Base-by-base conservation (phyloP, 1,140 invertebrate genomes). In the Pogonus chalceus region DNA sequence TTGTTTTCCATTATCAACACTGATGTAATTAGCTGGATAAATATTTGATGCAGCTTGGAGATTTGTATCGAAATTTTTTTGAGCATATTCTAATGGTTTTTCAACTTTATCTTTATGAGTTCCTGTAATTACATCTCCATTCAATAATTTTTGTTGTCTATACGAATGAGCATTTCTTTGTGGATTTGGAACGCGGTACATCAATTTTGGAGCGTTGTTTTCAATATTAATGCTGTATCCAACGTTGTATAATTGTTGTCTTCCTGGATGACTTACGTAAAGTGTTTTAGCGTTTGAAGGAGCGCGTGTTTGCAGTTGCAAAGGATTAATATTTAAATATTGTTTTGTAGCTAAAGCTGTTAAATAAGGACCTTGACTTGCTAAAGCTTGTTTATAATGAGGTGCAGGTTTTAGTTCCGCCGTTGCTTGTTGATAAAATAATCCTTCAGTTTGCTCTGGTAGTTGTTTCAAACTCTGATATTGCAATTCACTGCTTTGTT, bases 161-260 rank as follows among this genome's bases (percentile, higher is more conserved):
- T 43, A 43, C 3, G 37, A 12, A 43, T 43, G 37, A 12, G 37
- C 55, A 18, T 14, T 43, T 22, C 35, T 3, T 7, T 20, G 18
- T n/a, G 56, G 48, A 21, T 49, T 47, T 23, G 20, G 47, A 14
- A 43, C 21, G 9, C 18, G 48, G 24, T 55, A 35, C 31, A 20
- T 20, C 31, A 26, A 26, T 24, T 57, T 57, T 37, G 23, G 43
- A 54, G 53, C 56, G 21, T 51, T 46, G 23, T 57, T 54, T 20
- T 35, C 56, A 35, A 64, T 60, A 21, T 57, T 62, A 1, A 64
- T 56, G 31, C 60, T 64, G 39, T 64, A 64, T 22, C 62, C 62
- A 23, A 64, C 62, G 48, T 64, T 64, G 47, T 62, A 64, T 12
- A 57, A 54, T 51, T 64, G 62, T n/a, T 18, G 35, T 37, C 22